Base-by-base conservation (phyloP, 2,113 vertebrate genomes). In the human (Homo sapiens) region DNA sequence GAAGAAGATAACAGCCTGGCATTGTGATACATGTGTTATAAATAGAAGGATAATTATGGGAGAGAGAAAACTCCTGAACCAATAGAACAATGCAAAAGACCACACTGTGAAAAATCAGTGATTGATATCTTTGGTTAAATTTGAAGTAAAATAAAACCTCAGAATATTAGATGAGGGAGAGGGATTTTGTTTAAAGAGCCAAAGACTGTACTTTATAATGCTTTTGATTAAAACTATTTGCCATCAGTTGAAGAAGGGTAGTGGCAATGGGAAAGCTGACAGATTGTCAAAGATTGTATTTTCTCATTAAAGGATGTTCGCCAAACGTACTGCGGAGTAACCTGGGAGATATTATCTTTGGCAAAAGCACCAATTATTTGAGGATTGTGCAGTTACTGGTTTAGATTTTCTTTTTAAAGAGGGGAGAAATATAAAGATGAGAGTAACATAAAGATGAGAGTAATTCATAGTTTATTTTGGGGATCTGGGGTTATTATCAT, bases 401-500 rank as follows among this genome's bases (percentile, higher is more conserved):
- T 73, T 72, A 64, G 32, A 89, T 84, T 93, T 93, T 92, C 27
- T 72, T 93, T 89, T 17, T 52, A 72, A 88, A 79, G 50, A 70
- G 61, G 52, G 32, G 9, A 78, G 4, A 83, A 43, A 43, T 43
- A 5, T 43, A 43, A 43, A 43, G 43, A 43, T 43, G 43, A 43
- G 43, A 43, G 43, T 43, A 90, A 27, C 40, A 73, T 32, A 76
- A 16, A 87, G 23, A 8, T 82, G 9, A 48, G 5, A 83, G 8
- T 48, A 32, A 18, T 25, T 55, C 5, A 59, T 57, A 55, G 38
- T 72, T 91, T 83, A 32, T 43, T 72, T 83, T 55, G n/a, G 27
- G 43, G 14, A 95, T 68, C 50, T 90, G 22, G 18, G 9, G 75
- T 93, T 87, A 30, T 86, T 50, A 50, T 81, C 45, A 57, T 61